phyloP scores from a whole-genome alignment of 2,888 invertebrate genomes.

The Cenopis cana region DNA sequence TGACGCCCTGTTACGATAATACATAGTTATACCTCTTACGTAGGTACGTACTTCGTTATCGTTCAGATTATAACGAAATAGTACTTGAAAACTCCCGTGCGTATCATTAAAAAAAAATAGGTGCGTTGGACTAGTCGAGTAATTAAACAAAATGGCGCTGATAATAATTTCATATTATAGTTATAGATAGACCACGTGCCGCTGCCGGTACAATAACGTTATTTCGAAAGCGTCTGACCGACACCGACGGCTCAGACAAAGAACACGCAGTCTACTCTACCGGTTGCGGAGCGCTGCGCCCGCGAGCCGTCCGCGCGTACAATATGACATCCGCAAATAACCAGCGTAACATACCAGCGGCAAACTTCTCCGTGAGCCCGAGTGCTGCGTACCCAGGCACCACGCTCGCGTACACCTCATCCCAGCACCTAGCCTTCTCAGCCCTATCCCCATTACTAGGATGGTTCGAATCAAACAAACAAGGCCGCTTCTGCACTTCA shows the following conservation, averaged over 20 bases:
- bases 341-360: conserved; percentile 74
- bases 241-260: conserved; percentile 66
- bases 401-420: conserved; percentile 77
- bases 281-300: conserved; percentile 26
- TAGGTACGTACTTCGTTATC: conserved; percentile 30
- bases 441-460: conserved; percentile 75
- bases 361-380: conserved; percentile 71
- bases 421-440: conserved; percentile 79
- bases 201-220: conserved; percentile 48
- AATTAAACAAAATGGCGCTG: conserved; percentile 31
- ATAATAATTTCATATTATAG: conserved; percentile 40
- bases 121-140: neutral
- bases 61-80: conserved; percentile 40
- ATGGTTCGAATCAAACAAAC: conserved; percentile 76
- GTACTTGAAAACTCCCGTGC: conserved; percentile 30
- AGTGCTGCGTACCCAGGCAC: conserved; percentile 77
- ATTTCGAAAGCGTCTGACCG: conserved; percentile 73
- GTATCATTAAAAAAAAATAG: conserved; percentile 1
- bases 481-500: conserved; percentile 76
- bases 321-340: conserved; percentile 63
- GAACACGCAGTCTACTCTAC: conserved; percentile 67
- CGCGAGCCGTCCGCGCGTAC: conserved; percentile 13
- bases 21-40: conserved; percentile 28
- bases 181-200: conserved; percentile 48
- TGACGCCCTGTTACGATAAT: conserved; percentile 48